phyloP scores from a whole-genome alignment of 1,140 invertebrate genomes.

The Eulimnadia texana region DNA sequence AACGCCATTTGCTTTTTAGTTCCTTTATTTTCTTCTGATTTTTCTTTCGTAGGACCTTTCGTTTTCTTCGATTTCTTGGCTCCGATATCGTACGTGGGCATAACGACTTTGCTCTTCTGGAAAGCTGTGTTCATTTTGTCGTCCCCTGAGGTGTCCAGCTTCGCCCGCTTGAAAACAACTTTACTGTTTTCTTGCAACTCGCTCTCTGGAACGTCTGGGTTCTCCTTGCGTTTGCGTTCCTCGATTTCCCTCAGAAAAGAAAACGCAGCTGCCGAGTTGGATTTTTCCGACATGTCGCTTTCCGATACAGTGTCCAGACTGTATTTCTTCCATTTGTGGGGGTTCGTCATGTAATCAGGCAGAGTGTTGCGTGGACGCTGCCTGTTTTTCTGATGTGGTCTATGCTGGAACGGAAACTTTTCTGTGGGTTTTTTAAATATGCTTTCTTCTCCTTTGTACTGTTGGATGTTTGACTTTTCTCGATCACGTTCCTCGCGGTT shows the following conservation, averaged over 20 bases:
- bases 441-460: constrained; percentile 52
- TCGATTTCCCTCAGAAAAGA: constrained; percentile 49
- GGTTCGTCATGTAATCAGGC: constrained; percentile 54
- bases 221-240: constrained; percentile 30
- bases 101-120: constrained; percentile 50
- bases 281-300: constrained; percentile 53
- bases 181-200: constrained; percentile 19
- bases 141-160: constrained; percentile 3
- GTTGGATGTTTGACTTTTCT: constrained; percentile 32
- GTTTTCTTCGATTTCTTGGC: constrained; percentile 37
- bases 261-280: constrained; percentile 52
- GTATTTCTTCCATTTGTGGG: constrained; percentile 61
- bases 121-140: constrained; percentile 35
- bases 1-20: neutral
- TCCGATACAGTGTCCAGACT: constrained; percentile 49
- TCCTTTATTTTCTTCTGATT: constrained; percentile 25
- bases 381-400: constrained; percentile 29
- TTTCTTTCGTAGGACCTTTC: constrained; percentile 22
- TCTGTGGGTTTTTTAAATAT: constrained; percentile 48
- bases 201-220: constrained; percentile 19
- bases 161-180: constrained; percentile 22
- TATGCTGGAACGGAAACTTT: constrained; percentile 40
- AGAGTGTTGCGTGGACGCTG: constrained; percentile 22
- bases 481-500: too few species aligned
- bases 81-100: constrained; percentile 70